These are phyloP conservation scores for Bryconaethiops microstoma DNA, from an alignment of 2,797 vertebrate genomes.

Conservation along the genomic window DNA sequence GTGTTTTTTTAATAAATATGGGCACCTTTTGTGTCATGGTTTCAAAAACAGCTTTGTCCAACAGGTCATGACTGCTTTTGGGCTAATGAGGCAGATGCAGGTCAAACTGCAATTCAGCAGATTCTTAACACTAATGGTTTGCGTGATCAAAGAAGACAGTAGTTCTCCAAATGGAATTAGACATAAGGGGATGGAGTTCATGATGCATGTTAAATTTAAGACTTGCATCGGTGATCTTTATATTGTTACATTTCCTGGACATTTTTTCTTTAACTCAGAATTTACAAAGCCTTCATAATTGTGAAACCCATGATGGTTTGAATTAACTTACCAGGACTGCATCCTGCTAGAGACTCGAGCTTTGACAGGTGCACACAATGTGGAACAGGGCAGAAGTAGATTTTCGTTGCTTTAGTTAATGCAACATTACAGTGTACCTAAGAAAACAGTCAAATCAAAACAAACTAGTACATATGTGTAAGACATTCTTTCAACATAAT, in stretches of 20 bases:
- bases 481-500: too few species aligned
- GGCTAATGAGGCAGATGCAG: background rate
- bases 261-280: slow-evolving; percentile 13
- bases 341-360: background rate
- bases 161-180: background rate
- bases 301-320: background rate
- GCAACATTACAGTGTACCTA: background rate
- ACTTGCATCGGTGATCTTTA: background rate
- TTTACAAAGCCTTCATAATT: slow-evolving; percentile 11
- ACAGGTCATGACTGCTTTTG: background rate
- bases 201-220: background rate
- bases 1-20: background rate
- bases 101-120: background rate
- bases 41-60: background rate
- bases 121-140: background rate
- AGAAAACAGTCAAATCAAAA: background rate
- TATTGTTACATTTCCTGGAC: background rate
- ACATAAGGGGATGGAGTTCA: background rate
- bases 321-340: background rate
- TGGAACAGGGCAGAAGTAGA: background rate
- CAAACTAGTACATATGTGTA: too few species aligned
- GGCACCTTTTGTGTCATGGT: background rate
- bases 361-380: background rate
- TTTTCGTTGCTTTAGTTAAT: background rate
- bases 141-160: background rate